Base-by-base conservation (phyloP, 2,113 vertebrate genomes). In the Crotalus viridis region DNA sequence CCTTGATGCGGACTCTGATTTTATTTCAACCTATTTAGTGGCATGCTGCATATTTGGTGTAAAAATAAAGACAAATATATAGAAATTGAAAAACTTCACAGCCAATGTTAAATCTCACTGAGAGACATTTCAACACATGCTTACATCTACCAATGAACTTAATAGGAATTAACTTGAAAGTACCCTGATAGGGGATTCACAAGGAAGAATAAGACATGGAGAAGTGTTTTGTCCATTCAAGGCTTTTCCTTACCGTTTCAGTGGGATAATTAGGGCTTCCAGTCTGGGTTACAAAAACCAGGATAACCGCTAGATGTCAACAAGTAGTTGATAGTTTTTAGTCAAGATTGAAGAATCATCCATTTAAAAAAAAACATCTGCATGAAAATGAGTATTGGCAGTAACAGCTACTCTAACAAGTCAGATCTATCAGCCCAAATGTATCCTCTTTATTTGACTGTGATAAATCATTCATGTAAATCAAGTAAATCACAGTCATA, bases 11-110 rank as follows among this genome's bases (percentile, higher is more conserved):
- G 69, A 64, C 12, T 46, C 19, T 94, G 4, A 87, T 92, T 92
- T 95, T 69, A 92, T 93, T 90, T 94, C 93, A 93, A 48, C 3
- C 15, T 93, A n/a, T 94, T 93, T 93, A 93, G 95, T 39, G 46
- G 24, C 19, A n/a, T 5, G 17, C 56, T 69, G n/a, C 43, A n/a
- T 24, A 85, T 43, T 51, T 19, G 1, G 24, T 1, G 2, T 93
- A 61, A 12, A 86, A 59, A 59, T 90, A 88, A 26, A 74, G 22
- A 8, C 4, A 57, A 52, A 74, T 61, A 52, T 52, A 39, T 4
- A 33, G 55, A 86, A 52, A 81, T 33, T 33, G 7, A 61, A 88
- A 90, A 43, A 85, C 10, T n/a, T 26, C 64, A 19, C 46, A 64
- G 17, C 5, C 85, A 52, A 64, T 39, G 9, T 61, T 61, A 87